These are phyloP conservation scores for Trichomycterus rosablanca DNA, from an alignment of 2,113 vertebrate species.

Conservation along the genomic window DNA sequence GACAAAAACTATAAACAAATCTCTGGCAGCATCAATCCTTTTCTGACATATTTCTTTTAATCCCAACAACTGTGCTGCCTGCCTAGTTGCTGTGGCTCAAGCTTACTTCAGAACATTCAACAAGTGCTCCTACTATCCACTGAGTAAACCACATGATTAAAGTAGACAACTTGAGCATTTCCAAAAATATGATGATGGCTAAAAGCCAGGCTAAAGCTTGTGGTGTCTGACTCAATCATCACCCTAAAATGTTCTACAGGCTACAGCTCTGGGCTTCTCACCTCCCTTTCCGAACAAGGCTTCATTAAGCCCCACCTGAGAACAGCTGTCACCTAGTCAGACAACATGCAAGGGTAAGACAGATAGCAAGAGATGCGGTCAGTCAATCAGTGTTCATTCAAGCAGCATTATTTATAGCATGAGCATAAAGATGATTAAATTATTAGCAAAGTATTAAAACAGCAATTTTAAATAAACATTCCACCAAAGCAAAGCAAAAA, in stretches of 20 bases:
- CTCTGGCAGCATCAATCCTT: background rate
- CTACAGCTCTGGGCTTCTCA: constrained; percentile 35
- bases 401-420: constrained; percentile 44
- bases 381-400: constrained; percentile 49
- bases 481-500: constrained; percentile 40
- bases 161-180: background rate
- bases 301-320: constrained; percentile 61
- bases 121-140: background rate
- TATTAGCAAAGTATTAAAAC: constrained; percentile 53
- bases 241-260: constrained; percentile 23
- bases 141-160: background rate
- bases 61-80: background rate
- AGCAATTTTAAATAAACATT: constrained; percentile 33
- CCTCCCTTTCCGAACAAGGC: constrained; percentile 60
- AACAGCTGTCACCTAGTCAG: constrained; percentile 74
- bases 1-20: background rate
- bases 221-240: constrained; percentile 30
- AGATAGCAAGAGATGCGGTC: constrained; percentile 47
- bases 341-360: constrained; percentile 63
- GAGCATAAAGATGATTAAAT: constrained; percentile 51
- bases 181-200: too few relatives aligned
- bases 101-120: constrained; percentile 28
- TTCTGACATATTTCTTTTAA: constrained; percentile 10
- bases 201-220: constrained; percentile 4
- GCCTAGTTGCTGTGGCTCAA: constrained; percentile 18